phyloP scores from a whole-genome alignment of 2,888 invertebrate genomes.

The Bedellia somnulentella region DNA sequence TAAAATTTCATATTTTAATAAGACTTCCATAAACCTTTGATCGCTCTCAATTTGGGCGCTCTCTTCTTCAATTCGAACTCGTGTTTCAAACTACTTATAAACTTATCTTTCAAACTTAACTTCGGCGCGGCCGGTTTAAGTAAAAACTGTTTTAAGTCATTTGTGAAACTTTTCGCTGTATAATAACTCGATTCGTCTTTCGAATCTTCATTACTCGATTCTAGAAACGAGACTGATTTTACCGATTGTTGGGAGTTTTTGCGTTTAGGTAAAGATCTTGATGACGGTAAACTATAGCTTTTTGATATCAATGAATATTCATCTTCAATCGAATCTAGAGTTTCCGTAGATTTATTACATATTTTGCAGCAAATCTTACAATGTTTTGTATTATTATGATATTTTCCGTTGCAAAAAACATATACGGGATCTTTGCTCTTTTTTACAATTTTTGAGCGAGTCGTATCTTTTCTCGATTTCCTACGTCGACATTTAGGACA shows the following conservation, averaged over 20 bases:
- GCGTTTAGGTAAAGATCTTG: constrained; percentile 16
- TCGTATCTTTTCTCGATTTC: constrained; percentile 13
- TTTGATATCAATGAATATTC: constrained; percentile 39
- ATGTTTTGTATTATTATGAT: constrained; percentile 38
- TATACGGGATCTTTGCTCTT: constrained; percentile 22
- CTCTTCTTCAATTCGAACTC: constrained; percentile 46
- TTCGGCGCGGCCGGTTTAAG: constrained; percentile 46
- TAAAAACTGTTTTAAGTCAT: constrained; percentile 49
- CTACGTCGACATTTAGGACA: constrained; percentile 37
- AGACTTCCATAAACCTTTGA: constrained; percentile 55
- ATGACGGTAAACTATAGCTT: constrained; percentile 30
- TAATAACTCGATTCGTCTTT: constrained; percentile 50
- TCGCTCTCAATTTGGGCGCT: constrained; percentile 49
- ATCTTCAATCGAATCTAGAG: constrained; percentile 38
- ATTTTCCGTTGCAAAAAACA: constrained; percentile 37
- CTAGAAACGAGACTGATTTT: constrained; percentile 51
- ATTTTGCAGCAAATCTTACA: constrained; percentile 39
- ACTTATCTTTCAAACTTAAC: constrained; percentile 45
- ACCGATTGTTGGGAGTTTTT: constrained; percentile 49
- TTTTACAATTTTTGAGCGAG: constrained; percentile 9
- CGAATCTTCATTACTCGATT: constrained; percentile 41
- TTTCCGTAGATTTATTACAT: constrained; percentile 40
- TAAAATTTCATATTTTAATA: constrained; percentile 20
- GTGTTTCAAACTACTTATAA: constrained; percentile 48
- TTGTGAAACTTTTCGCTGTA: constrained; percentile 54